Conservation (phyloP, 2,113 vertebrate genomes). For the Pyrgilauda ruficollis region DNA sequence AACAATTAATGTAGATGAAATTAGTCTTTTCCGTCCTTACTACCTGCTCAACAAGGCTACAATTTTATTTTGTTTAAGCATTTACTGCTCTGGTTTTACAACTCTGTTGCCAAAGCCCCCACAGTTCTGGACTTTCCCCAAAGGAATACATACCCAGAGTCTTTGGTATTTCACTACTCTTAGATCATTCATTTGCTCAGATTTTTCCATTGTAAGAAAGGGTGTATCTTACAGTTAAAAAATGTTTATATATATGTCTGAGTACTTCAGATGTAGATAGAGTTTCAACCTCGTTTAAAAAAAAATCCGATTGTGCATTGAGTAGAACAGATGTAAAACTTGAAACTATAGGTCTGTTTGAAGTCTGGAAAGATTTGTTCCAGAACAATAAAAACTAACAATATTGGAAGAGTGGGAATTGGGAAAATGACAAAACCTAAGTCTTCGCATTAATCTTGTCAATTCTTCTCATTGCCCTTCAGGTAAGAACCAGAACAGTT, state of each 20-base stretch:
- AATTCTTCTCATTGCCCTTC: neutral
- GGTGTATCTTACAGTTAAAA: neutral
- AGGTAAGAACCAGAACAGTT: slow-evolving; percentile 92
- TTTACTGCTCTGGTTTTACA: neutral
- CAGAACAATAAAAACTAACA: neutral
- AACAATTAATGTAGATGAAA: neutral
- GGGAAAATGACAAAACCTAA: neutral
- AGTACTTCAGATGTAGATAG: neutral
- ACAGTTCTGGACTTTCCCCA: neutral
- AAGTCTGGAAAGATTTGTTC: neutral
- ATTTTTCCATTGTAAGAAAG: neutral
- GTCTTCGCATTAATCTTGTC: neutral
- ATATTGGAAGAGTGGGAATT: neutral
- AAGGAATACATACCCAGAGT: neutral
- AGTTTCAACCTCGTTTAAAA: neutral
- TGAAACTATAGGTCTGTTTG: neutral
- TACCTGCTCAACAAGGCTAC: neutral
- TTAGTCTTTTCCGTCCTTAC: neutral
- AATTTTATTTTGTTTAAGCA: neutral
- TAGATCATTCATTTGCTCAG: neutral
- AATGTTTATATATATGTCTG: neutral
- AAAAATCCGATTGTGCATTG: neutral
- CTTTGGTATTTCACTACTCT: neutral
- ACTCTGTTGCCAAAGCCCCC: neutral
- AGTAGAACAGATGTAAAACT: neutral